phyloP scores from a whole-genome alignment of 2,797 vertebrate species.

The Eurystomus glaucurus region DNA sequence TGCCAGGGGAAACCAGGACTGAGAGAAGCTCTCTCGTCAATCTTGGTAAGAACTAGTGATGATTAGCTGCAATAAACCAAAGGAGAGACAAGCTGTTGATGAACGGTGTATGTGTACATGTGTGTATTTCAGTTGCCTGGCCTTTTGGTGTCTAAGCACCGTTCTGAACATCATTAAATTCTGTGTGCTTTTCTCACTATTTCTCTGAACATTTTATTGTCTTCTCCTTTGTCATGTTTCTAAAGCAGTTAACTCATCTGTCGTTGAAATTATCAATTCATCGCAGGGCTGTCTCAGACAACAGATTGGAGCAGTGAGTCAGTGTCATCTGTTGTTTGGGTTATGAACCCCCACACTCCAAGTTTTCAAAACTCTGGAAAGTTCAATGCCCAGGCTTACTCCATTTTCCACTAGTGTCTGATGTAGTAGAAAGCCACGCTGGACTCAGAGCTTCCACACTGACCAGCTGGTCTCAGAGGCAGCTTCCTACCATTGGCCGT shows the following conservation, averaged over 20 bases:
- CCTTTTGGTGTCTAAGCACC: not conserved
- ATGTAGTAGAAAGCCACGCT: rapidly evolving
- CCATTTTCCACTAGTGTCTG: not conserved
- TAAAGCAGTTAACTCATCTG: not conserved
- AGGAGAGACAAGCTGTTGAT: not conserved
- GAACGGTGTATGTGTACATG: no score
- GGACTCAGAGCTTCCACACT: not conserved
- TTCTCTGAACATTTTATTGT: not conserved
- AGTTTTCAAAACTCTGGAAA: not conserved
- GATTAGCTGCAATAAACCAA: not conserved
- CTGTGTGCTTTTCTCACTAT: not conserved
- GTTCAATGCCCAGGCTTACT: not conserved
- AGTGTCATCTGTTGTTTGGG: not conserved
- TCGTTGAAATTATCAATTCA: not conserved
- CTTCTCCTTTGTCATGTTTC: not conserved
- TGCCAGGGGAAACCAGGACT: not conserved
- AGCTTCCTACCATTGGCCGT: not conserved
- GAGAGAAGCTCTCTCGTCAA: not conserved
- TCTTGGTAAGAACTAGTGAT: not conserved
- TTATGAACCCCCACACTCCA: not conserved
- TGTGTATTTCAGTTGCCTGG: not conserved
- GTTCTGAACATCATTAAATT: not conserved
- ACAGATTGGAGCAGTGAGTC: not conserved
- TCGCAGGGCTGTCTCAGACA: not conserved
- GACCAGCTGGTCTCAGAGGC: not conserved